Conservation (phyloP, 2,888 invertebrate species). For the Morpho helenor region DNA sequence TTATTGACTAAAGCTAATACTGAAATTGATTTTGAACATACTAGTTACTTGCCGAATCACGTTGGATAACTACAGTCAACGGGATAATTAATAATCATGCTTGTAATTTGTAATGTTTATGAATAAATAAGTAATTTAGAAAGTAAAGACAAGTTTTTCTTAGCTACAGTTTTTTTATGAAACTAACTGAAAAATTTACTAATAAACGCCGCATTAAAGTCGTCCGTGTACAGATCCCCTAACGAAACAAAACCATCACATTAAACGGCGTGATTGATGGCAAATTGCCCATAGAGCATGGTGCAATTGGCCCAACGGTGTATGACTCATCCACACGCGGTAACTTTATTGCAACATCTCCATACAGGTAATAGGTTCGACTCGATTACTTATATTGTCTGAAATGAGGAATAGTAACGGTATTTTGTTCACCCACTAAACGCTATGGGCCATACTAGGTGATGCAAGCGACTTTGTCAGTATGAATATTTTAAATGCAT, state of each 20-base stretch:
- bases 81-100: too few species aligned
- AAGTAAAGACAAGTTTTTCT: too few species aligned
- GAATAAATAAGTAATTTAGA: too few species aligned
- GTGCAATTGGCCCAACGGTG: constrained; percentile 36
- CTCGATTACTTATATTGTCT: constrained; percentile 23
- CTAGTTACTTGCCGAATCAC: too few species aligned
- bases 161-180: too few species aligned
- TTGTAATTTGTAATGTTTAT: too few species aligned
- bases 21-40: too few species aligned
- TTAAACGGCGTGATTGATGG: constrained; percentile 56
- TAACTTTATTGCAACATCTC: constrained; percentile 5
- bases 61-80: too few species aligned
- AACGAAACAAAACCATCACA: constrained; percentile 47
- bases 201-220: constrained; percentile 21
- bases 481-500: too few species aligned
- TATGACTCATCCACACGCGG: constrained; percentile 17
- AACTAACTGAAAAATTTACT: background rate
- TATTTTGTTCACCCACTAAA: constrained; percentile 3
- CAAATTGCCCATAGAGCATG: constrained; percentile 49
- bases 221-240: constrained; percentile 31
- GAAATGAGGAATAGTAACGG: constrained; percentile 17
- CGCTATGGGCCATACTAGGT: background rate
- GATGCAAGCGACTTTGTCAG: too few species aligned
- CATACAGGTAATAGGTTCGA: constrained; percentile 10
- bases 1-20: too few species aligned